Conservation (phyloP, 2,113 vertebrate genomes). For the Leptobrachium leishanense region DNA sequence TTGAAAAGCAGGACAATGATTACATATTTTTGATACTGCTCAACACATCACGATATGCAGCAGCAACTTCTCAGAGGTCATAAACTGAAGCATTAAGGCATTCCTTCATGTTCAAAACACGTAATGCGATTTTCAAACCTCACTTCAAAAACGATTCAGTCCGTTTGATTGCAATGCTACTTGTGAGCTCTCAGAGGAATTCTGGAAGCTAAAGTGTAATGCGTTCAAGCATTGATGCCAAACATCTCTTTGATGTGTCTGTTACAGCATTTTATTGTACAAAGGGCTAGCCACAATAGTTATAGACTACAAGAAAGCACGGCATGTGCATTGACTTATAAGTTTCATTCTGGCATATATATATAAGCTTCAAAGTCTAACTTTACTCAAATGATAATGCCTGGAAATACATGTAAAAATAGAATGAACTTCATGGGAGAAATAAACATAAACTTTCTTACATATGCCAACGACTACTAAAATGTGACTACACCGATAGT, state of each 20-base stretch:
- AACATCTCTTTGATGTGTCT: slow-evolving; percentile 45
- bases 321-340: not conserved
- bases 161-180: slow-evolving; percentile 45
- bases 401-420: too few relatives aligned
- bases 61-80: slow-evolving; percentile 21
- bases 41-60: not conserved
- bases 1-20: not conserved
- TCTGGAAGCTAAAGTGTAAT: slow-evolving; percentile 45
- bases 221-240: slow-evolving; percentile 42
- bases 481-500: too few relatives aligned
- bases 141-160: slow-evolving; percentile 41
- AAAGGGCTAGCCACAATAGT: slow-evolving; percentile 23
- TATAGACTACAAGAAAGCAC: not conserved
- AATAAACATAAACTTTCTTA: too few relatives aligned
- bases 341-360: not conserved
- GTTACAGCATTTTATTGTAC: slow-evolving; percentile 40
- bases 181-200: slow-evolving; percentile 34
- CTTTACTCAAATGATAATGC: not conserved
- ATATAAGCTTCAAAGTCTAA: not conserved
- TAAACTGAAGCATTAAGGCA: slow-evolving; percentile 31
- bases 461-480: too few relatives aligned
- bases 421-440: too few relatives aligned
- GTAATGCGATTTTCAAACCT: slow-evolving; percentile 34
- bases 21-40: not conserved
- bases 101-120: slow-evolving; percentile 31